Base-by-base conservation (phyloP, 2,797 vertebrate species). In the Chanos chanos region DNA sequence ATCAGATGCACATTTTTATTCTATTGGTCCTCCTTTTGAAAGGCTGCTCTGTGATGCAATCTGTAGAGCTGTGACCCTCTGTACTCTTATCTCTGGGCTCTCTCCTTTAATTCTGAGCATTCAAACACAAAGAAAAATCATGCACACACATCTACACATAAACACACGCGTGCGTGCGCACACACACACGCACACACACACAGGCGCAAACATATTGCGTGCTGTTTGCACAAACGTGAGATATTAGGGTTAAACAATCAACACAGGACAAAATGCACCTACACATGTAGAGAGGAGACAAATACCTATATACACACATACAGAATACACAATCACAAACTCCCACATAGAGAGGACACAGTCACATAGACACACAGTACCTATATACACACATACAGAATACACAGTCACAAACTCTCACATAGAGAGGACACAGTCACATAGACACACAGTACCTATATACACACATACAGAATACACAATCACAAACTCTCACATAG, bases 31-130 rank as follows among this genome's bases (percentile, higher is more conserved):
- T n/a, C n/a, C n/a, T n/a, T n/a, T n/a, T n/a, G n/a, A n/a, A n/a
- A n/a, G n/a, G n/a, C n/a, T n/a, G n/a, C n/a, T n/a, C 13, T 24
- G 4, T 10, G 40, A 5, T 6, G 45, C 10, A 7, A 39, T 49
- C 43, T 56, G 47, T 10, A 27, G n/a, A 22, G 21, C 30, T 31
- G 9, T 21, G 8, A 59, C 60, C 37, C 36, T 60, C 21, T 34
- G 10, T 34, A 13, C 50, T 2, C 4, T 16, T 15, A 3, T 47
- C 16, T 28, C 7, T 18, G 22, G 18, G 36, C 16, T 8, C 36
- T 15, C 34, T 54, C 15, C 24, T 5, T 36, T 12, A 15, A 15
- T n/a, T 56, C 43, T 10, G 27, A 43, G 4, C 8, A 24, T 54
- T 39, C n/a, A 40, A n/a, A 18, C 22, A 16, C 10, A 28, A 15